Evolutionary conservation across 2,113 vertebrate species (phyloP).

Genomic region (Arvicanthis niloticus): DNA sequence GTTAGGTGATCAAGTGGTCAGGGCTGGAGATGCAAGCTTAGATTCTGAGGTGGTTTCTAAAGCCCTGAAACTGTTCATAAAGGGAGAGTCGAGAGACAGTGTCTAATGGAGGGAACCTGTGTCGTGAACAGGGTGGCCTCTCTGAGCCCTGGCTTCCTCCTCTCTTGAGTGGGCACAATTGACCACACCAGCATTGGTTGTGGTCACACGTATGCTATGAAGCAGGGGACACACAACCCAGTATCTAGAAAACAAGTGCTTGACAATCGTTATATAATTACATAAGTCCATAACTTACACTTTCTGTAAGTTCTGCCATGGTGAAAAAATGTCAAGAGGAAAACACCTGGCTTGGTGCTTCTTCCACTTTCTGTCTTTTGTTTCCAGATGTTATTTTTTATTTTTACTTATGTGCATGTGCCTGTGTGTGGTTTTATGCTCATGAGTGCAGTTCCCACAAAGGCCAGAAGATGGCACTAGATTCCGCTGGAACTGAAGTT

Average conservation of each 20-base stretch:
- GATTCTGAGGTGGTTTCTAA: neutral
- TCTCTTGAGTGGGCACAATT: neutral
- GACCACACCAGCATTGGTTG: neutral
- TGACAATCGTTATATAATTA: neutral
- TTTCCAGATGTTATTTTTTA: neutral
- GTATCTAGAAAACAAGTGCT: neutral
- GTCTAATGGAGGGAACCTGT: neutral
- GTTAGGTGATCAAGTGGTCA: neutral
- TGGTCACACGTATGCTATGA: neutral
- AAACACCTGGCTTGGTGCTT: neutral
- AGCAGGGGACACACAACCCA: neutral
- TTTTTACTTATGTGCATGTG: neutral
- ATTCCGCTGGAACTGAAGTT: neutral
- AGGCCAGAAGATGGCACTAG: neutral
- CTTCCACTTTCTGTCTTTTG: neutral
- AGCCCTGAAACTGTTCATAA: neutral
- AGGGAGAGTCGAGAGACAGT: neutral
- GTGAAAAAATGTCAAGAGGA: neutral
- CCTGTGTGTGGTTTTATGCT: neutral
- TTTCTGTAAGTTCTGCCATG: constrained; percentile 22
- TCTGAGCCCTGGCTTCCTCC: neutral
- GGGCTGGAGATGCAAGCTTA: neutral
- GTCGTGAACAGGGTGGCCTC: neutral
- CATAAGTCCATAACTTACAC: neutral
- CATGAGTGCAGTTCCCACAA: neutral